phyloP scores from a whole-genome alignment of 2,888 invertebrate species.

The Geotrupes spiniger region DNA sequence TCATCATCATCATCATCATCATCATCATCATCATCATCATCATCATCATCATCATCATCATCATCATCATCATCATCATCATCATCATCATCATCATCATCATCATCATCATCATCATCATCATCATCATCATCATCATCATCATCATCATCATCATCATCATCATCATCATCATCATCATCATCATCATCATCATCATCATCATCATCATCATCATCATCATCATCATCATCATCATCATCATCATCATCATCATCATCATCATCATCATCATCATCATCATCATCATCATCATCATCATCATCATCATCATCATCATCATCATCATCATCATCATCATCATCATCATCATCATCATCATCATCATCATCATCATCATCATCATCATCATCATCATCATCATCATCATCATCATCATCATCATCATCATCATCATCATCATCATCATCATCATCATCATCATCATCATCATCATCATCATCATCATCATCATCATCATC shows the following conservation, averaged over 20 bases:
- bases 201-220: conserved; percentile 1
- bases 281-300: no score
- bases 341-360: no score
- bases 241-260: no score
- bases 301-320: no score
- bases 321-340: no score
- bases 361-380: no score
- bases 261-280: no score
- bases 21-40: not conserved
- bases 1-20: not conserved
- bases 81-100: not conserved
- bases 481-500: not conserved
- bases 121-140: not conserved
- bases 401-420: not conserved
- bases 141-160: not conserved
- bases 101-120: not conserved
- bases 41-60: not conserved
- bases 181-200: not conserved
- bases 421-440: not conserved
- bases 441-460: not conserved
- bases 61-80: not conserved
- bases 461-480: not conserved
- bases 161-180: not conserved
- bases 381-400: not conserved
- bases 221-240: conserved; percentile 1